Evolutionary conservation across 23 tunicate genomes (phyloP), one percentile per base, ranked within the genome.

Genomic region (Phallusia fumigata): DNA sequence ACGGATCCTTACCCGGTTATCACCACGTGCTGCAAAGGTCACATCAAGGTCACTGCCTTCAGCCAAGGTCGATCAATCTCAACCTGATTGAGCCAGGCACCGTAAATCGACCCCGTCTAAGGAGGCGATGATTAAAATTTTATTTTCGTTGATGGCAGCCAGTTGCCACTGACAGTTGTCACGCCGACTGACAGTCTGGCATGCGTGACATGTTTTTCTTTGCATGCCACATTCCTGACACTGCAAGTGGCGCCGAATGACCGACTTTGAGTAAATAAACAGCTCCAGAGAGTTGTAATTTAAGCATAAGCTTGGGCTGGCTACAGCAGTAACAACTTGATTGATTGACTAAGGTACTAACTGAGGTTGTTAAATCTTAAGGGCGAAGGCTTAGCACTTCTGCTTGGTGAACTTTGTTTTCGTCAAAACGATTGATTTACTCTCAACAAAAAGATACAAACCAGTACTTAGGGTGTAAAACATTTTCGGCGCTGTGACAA

Each of bases 151-250:
- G 69, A 5, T 21, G 28, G 69, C 69, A 58, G 28, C 3, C 16
- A 58, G 69, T 24, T 24, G 28, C 28, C 28, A 24, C 15, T 58
- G 69, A 16, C 69, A 58, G 28, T 8, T 8, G 69, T 24, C 69
- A 58, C 69, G 69, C 15, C 69, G 28, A 3, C 28, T 58, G 69
- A 58, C 69, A 58, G 28, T 16, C 69, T 6, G 69, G 69, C 69
- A 58, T 58, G 69, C 69, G 69, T 58, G 69, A 21, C 69, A 58
- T 58, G 69, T 58, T 58, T 22, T 58, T 24, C 69, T 58, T 58
- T 58, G 69, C 69, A 58, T 58, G 69, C 69, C 69, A 58, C 69
- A 58, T 58, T 21, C 69, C 69, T 58, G 15, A 24, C 69, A 22
- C 69, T 58, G 28, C 69, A 58, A 58, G 47, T 40, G 69, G 69